Evolutionary conservation across 2,888 invertebrate genomes (phyloP), one percentile per base, ranked within the genome.

Genomic region (Tenthredo scrophulariae): DNA sequence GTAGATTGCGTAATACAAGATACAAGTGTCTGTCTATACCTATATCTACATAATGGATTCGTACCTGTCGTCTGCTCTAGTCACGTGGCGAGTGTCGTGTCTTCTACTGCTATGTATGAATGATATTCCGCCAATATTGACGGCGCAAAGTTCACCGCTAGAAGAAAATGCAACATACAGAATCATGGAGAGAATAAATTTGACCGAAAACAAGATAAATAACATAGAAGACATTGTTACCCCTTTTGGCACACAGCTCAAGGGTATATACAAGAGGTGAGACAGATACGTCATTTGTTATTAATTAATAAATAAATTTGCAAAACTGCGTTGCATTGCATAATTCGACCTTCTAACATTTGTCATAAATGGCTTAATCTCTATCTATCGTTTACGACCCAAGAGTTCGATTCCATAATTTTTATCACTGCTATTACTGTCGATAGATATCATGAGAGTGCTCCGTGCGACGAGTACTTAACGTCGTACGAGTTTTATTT

Each of bases 221-320:
- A 40, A 77, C 7, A 1, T 80, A 26, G 22, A 62, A 40, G 80
- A 80, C 18, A 80, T 37, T 6, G 26, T 62, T 9, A 58, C 58
- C 15, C 80, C 80, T 5, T 58, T 62, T 33, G 80, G 80, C 10
- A n/a, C 62, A 13, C 22, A 62, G 40, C 29, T 58, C 4, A 50
- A 26, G 9, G 58, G 58, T n/a, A 80, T 29, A 26, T 80, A 62
- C 62, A 80, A 80, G 40, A 18, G 62, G 80, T 80, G 58, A 80
- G 77, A 18, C 0, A 22, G 0, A 26, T 15, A 46, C 15, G 3
- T 46, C 15, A 46, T 4, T 46, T 46, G 46, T 22, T 26, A 26
- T 62, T 62, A 62, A 13, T 62, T 13, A 22, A 62, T 62, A n/a
- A 54, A 54, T 4, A 54, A 54, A 6, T 7, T 18, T n/a, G n/a